phyloP scores from a whole-genome alignment of 2,113 vertebrate genomes.

The pig (Sus scrofa) region DNA sequence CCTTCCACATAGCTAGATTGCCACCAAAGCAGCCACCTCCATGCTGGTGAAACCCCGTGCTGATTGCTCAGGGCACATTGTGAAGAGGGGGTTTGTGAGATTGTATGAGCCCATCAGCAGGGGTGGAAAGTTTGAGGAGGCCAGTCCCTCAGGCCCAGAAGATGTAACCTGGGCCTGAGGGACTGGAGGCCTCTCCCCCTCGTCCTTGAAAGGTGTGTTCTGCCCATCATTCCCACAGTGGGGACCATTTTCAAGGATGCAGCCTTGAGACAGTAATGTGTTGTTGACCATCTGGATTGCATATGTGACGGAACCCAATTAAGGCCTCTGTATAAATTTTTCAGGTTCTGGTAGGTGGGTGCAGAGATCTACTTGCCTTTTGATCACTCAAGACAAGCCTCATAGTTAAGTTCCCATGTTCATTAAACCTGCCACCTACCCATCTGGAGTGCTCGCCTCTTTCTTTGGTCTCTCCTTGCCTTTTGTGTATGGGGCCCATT shows the following conservation, averaged over 20 bases:
- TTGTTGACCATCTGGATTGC: background rate
- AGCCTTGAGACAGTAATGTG: background rate
- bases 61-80: background rate
- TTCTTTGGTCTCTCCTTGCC: background rate
- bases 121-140: background rate
- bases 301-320: background rate
- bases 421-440: background rate
- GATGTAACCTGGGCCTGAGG: rapidly evolving
- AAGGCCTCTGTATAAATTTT: background rate
- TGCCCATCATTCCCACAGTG: background rate
- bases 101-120: too few relatives aligned
- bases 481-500: background rate
- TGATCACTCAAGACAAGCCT: background rate
- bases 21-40: background rate
- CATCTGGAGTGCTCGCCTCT: background rate
- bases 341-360: background rate
- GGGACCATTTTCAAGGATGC: background rate
- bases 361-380: background rate
- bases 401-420: background rate
- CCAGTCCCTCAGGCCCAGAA: too few relatives aligned
- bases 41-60: background rate
- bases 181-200: background rate
- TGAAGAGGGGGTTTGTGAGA: background rate
- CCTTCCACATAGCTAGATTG: background rate
- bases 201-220: background rate